Evolutionary conservation across 2,888 invertebrate species (phyloP).

Genomic region (Hipparchia sbordonii): DNA sequence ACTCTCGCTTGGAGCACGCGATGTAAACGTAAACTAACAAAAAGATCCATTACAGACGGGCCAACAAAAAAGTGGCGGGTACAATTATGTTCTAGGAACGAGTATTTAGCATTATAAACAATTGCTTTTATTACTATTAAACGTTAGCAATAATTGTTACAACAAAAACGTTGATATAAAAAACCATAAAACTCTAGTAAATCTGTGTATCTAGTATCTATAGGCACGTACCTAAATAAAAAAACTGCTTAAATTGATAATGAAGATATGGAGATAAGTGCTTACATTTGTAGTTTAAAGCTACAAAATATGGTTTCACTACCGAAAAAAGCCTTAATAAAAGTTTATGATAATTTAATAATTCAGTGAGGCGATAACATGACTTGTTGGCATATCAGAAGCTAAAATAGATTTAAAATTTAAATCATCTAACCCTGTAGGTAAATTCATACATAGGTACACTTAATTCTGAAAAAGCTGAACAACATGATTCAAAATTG

Average conservation of each 20-base stretch:
- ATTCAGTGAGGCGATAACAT: too few species aligned
- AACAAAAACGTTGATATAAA: slow-evolving; percentile 41
- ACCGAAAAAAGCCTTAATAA: too few species aligned
- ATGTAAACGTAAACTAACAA: slow-evolving; percentile 39
- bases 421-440: too few species aligned
- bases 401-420: too few species aligned
- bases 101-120: slow-evolving; percentile 53
- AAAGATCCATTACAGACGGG: slow-evolving; percentile 50
- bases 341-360: too few species aligned
- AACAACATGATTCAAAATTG: too few species aligned
- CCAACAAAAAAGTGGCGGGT: slow-evolving; percentile 50
- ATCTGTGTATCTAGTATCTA: not conserved
- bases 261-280: too few species aligned
- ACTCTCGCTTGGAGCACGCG: not conserved
- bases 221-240: not conserved
- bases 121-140: slow-evolving; percentile 66
- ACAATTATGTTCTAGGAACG: slow-evolving; percentile 67
- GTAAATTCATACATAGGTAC: too few species aligned
- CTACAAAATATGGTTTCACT: too few species aligned
- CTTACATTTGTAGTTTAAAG: too few species aligned
- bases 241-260: not conserved
- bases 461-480: too few species aligned
- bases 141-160: slow-evolving; percentile 59
- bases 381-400: too few species aligned
- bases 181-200: not conserved